Conservation (phyloP, 2,113 vertebrate species). For the Tretioscincus oriximinensis region DNA sequence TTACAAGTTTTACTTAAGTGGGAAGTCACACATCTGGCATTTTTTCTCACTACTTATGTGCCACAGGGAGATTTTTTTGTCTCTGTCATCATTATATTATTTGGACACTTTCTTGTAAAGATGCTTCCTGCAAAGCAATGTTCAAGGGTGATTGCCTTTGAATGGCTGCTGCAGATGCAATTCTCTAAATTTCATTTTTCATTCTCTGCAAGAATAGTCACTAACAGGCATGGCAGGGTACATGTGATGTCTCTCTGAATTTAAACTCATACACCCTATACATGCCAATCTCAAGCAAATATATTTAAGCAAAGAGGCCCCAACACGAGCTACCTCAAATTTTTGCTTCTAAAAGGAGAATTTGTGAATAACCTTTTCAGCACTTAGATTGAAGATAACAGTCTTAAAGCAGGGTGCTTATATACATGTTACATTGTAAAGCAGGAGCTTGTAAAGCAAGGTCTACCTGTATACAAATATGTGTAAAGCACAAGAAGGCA, state of each 20-base stretch:
- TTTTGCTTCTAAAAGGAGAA: too few species aligned
- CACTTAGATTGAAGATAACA: too few species aligned
- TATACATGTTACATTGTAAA: too few species aligned
- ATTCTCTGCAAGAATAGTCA: slow-evolving; percentile 29
- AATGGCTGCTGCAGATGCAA: slow-evolving; percentile 32
- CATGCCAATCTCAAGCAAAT: too few species aligned
- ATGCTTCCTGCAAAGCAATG: neutral
- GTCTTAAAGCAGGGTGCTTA: too few species aligned
- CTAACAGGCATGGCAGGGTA: neutral
- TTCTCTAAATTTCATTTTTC: slow-evolving; percentile 16
- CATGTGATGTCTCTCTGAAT: neutral
- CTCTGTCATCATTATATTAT: neutral
- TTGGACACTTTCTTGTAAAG: rapidly evolving
- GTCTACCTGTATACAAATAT: too few species aligned
- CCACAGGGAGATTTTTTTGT: too few species aligned
- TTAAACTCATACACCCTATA: neutral
- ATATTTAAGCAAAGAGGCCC: too few species aligned
- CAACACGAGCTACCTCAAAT: too few species aligned
- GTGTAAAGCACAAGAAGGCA: too few species aligned
- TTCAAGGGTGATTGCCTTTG: neutral
- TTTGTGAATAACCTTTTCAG: too few species aligned
- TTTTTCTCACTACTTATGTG: neutral
- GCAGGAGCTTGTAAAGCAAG: too few species aligned
- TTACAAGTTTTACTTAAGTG: neutral
- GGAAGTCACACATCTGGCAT: neutral